Base-by-base conservation (phyloP, 2,113 vertebrate genomes). In the Lagenorhynchus albirostris region DNA sequence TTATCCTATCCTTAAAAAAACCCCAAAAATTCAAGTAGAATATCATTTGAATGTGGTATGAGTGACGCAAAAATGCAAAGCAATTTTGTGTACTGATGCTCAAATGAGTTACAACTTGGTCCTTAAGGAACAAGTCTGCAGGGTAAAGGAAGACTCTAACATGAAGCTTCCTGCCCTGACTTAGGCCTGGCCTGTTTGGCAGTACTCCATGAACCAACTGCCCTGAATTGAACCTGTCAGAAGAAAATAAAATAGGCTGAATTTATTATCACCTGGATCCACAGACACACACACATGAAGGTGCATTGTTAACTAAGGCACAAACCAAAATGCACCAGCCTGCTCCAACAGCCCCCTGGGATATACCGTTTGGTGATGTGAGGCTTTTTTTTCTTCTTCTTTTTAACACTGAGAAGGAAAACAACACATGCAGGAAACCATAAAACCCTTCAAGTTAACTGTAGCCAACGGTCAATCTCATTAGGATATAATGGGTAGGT, bases 391-490 rank as follows among this genome's bases (percentile, higher is more conserved):
- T 90, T 92, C 88, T 93, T 93, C 94, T 98, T 97, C 92, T 97
- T 97, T 97, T 97, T 92, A 92, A 97, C 97, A 44, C 4, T 44
- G 62, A 98, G 94, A 97, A 97, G 93, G 94, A 98, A 98, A 98
- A 55, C 98, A 98, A 96, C 97, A 73, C 2, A 36, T 3, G 92
- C 98, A 99, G 98, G 98, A 99, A 99, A 98, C 98, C 98, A 98
- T 98, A 98, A 98, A 98, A 98, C 97, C 98, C 98, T 98, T 74
- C 81, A n/a, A 98, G 95, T 96, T 97, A 99, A 98, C 98, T 63
- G 98, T n/a, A 98, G 97, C 91, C 97, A 98, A 98, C 98, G 95
- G 98, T 97, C 85, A 71, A 81, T 96, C 98, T 98, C 97, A 97
- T 97, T 96, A 98, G 96, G 96, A 38, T 88, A 89, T 68, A 83